Percentiles rank a stretch among this genome's conserved stretches.
Evolutionary conservation across 2,797 vertebrate species (phyloP).

Genomic region (Cetoscarus ocellatus): DNA sequence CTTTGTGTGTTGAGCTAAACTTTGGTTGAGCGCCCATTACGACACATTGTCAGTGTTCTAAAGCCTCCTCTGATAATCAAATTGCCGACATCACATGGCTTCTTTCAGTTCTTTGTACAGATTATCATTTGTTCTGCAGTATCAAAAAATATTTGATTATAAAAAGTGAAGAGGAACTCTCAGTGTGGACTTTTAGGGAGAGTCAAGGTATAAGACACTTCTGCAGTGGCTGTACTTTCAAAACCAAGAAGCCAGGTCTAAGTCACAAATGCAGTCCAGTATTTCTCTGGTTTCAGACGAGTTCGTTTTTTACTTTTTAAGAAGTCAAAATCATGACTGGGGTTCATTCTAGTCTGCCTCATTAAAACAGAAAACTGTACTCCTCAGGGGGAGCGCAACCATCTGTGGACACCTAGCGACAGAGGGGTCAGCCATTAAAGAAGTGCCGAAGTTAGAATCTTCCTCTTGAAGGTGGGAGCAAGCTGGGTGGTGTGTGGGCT

Average conservation of each 20-base stretch:
- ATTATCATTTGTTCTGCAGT: too few species aligned
- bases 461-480: slow-evolving; percentile 32
- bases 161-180: not conserved
- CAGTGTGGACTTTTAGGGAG: not conserved
- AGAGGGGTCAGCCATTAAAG: slow-evolving; percentile 37
- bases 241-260: not conserved
- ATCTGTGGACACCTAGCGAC: slow-evolving; percentile 35
- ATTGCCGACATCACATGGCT: too few species aligned
- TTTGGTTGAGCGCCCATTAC: too few species aligned
- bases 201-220: not conserved
- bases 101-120: too few species aligned
- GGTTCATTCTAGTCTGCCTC: slow-evolving; percentile 34
- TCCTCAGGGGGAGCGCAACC: slow-evolving; percentile 27
- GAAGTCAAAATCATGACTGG: slow-evolving; percentile 29
- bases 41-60: too few species aligned
- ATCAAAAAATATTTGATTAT: too few species aligned
- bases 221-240: not conserved
- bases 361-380: slow-evolving; percentile 36
- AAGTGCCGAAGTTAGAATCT: slow-evolving; percentile 50
- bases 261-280: not conserved
- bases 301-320: slow-evolving; percentile 14
- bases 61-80: too few species aligned
- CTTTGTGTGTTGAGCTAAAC: too few species aligned
- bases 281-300: not conserved
- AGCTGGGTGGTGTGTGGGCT: slow-evolving; percentile 48